Evolutionary conservation across 2,888 invertebrate species (phyloP), one percentile per base, ranked within the genome.

Genomic region (Adineta ricciae): DNA sequence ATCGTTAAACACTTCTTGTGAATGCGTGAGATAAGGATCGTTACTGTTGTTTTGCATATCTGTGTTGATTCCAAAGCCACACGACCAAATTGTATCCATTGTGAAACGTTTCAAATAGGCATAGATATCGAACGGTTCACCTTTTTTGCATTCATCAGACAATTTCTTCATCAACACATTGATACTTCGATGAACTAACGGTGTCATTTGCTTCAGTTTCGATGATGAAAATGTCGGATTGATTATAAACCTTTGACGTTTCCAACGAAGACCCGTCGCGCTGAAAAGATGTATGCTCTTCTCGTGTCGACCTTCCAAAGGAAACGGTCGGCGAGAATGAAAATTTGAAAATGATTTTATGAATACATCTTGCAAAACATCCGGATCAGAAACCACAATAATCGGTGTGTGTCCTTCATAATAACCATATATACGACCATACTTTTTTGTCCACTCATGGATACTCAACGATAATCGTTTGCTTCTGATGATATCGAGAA

Each of bases 211-310:
- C 87, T 91, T 91, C 88, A 92, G 89, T 88, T 91, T 92, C 52
- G 89, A 87, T 11, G 90, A 88, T 19, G 91, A 91, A 87, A 92
- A 92, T 2, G 91, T 90, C 1, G 92, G 92, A 73, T 91, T 91
- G 14, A 91, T 88, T 9, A 91, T 88, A 19, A 90, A 88, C 41
- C 92, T 88, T 21, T 92, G 89, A n/a, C 92, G 88, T 87, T 92
- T 92, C 92, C 92, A 92, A 38, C 91, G 88, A n/a, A 64, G 32
- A 4, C 64, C 64, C 0, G 64, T 32, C 16, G 64, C 64, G 16
- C 9, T 1, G 27, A 64, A 64, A 11, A 64, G 27, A 32, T 32
- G 11, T 1, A 32, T 27, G 4, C 4, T 1, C n/a, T 21, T 54
- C 1, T n/a, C 54, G n/a, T 54, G 24, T 54, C 72, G 27, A 9